Conservation (phyloP, 2,797 vertebrate species). For the Buceros bicornis region DNA sequence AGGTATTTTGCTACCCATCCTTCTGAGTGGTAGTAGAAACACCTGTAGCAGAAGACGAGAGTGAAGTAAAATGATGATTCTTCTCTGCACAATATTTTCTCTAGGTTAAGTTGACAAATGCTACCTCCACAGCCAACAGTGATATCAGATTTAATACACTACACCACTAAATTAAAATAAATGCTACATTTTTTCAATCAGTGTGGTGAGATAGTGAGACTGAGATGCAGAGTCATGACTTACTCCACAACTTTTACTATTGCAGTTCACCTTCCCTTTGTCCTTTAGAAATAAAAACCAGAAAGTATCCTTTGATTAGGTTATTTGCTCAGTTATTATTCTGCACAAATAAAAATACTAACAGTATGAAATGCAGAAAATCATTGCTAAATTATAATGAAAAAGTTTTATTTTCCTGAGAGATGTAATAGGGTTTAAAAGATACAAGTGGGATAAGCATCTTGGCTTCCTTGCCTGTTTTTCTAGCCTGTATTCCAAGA, state of each 20-base stretch:
- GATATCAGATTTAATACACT: constrained; percentile 32
- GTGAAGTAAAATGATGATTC: background rate
- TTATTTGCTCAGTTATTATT: background rate
- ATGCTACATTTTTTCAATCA: background rate
- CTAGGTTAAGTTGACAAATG: constrained; percentile 29
- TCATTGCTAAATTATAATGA: background rate
- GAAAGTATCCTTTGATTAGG: background rate
- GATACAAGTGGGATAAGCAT: background rate
- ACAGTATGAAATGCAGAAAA: background rate
- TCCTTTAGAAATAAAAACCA: background rate
- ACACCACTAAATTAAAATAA: constrained; percentile 43
- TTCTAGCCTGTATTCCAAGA: background rate
- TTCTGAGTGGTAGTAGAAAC: background rate
- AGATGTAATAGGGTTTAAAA: background rate
- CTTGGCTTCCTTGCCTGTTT: background rate
- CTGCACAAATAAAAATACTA: background rate
- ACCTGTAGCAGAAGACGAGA: background rate
- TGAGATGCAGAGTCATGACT: background rate
- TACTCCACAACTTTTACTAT: background rate
- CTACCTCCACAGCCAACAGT: background rate
- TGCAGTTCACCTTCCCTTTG: background rate
- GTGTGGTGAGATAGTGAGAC: background rate
- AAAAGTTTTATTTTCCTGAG: background rate
- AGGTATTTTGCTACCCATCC: background rate
- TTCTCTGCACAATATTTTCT: background rate